Percentiles rank a stretch among this genome's conserved stretches.
These are phyloP conservation scores for Pseudolaguvia tuberculata DNA, from an alignment of 2,113 vertebrate species.

Conservation along the genomic window DNA sequence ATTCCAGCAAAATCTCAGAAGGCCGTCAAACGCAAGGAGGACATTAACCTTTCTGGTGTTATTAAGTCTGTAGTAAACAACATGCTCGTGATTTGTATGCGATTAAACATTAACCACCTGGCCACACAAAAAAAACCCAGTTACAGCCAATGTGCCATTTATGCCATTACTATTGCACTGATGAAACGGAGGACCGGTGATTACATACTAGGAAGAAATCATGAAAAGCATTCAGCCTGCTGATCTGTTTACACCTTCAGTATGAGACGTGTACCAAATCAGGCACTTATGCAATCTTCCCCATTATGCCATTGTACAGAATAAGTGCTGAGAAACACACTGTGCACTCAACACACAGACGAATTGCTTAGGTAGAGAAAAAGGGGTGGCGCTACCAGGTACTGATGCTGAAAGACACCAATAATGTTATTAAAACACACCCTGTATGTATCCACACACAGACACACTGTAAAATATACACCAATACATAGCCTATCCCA, in stretches of 20 bases:
- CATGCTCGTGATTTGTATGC: background rate
- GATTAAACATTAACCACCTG: background rate
- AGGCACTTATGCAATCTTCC: too few species aligned
- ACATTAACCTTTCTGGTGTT: background rate
- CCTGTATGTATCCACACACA: too few species aligned
- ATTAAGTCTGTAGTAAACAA: slow-evolving; percentile 1
- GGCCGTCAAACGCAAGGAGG: background rate
- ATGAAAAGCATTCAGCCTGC: slow-evolving; percentile 37
- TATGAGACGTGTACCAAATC: too few species aligned
- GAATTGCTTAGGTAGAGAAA: too few species aligned
- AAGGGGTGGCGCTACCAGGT: too few species aligned
- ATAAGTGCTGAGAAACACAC: too few species aligned
- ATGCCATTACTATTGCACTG: background rate
- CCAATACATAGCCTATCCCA: too few species aligned
- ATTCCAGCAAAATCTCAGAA: background rate
- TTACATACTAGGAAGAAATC: slow-evolving; percentile 27
- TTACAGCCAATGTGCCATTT: background rate
- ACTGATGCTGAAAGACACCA: too few species aligned
- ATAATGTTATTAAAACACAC: too few species aligned
- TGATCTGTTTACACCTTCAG: slow-evolving; percentile 14
- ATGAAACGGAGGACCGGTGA: background rate
- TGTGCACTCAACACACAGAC: too few species aligned
- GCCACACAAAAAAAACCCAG: background rate
- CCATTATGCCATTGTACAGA: too few species aligned
- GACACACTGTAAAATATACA: too few species aligned